Evolutionary conservation across 1,140 invertebrate genomes (phyloP).

Genomic region (Teleogryllus occipitalis): DNA sequence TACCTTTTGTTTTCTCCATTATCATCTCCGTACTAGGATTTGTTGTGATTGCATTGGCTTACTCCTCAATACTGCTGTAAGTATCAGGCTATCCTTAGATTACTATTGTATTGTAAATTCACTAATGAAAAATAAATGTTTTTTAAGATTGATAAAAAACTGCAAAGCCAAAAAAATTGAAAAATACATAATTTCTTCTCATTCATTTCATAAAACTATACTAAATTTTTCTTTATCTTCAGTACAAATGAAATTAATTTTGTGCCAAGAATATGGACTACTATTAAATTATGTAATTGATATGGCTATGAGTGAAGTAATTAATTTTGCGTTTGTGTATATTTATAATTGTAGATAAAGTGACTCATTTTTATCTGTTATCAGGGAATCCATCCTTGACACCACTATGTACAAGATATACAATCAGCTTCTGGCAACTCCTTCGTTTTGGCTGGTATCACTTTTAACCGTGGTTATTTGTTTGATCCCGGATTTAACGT

Average conservation of each 20-base stretch:
- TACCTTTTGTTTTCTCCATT: slow-evolving; percentile 43
- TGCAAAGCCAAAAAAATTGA: neutral
- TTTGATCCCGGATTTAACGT: slow-evolving; percentile 49
- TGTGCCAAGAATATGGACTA: neutral
- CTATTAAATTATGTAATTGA: neutral
- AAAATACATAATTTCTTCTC: neutral
- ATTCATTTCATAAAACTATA: neutral
- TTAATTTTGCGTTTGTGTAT: neutral
- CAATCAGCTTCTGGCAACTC: slow-evolving; percentile 44
- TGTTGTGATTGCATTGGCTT: slow-evolving; percentile 45
- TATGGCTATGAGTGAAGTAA: neutral
- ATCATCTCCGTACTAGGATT: slow-evolving; percentile 51
- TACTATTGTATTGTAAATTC: neutral
- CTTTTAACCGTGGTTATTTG: slow-evolving; percentile 44
- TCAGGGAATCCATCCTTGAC: neutral
- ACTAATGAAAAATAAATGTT: neutral
- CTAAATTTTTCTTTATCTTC: neutral
- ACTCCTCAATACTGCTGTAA: slow-evolving; percentile 49
- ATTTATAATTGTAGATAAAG: neutral
- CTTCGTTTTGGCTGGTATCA: slow-evolving; percentile 51
- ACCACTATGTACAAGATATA: slow-evolving; percentile 48
- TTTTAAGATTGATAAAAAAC: neutral
- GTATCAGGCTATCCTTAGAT: slow-evolving; percentile 28
- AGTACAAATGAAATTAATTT: neutral
- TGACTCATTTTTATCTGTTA: neutral